A percentile compares a stretch with the other conserved stretches of the same genome.
phyloP scores from a whole-genome alignment of 2,888 invertebrate genomes.

The Criorhina ranunculi region DNA sequence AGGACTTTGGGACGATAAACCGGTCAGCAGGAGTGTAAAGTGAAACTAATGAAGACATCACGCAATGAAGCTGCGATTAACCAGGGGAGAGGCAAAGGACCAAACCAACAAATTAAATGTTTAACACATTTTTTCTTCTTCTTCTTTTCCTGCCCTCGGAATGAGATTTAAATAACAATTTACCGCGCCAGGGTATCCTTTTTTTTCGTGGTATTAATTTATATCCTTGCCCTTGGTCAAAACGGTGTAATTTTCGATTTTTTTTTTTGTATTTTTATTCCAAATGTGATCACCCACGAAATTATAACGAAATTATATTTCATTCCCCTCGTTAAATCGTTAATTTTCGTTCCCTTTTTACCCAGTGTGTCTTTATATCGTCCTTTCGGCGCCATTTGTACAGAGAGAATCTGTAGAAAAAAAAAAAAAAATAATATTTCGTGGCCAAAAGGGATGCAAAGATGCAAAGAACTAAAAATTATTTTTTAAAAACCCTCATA shows the following conservation, averaged over 20 bases:
- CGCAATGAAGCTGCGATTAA: constrained; percentile 41
- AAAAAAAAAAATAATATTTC: neutral
- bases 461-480: constrained; percentile 2
- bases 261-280: neutral
- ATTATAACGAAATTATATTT: constrained; percentile 48
- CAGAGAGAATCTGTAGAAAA: constrained; percentile 15
- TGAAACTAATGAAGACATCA: constrained; percentile 61
- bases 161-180: constrained; percentile 56
- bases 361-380: neutral
- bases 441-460: neutral
- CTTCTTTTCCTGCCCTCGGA: neutral
- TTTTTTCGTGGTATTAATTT: neutral
- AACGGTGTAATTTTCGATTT: neutral
- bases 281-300: constrained; percentile 40
- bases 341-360: neutral
- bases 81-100: constrained; percentile 15
- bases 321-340: constrained; percentile 39
- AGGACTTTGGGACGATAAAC: constrained; percentile 36
- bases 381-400: constrained; percentile 19
- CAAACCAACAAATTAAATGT: constrained; percentile 53
- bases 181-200: constrained; percentile 33
- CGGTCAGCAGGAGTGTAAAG: constrained; percentile 36
- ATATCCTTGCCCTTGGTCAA: constrained; percentile 14
- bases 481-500: constrained; percentile 24
- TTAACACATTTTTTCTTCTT: constrained; percentile 41